phyloP scores from a whole-genome alignment of 2,113 vertebrate genomes.

The Barnardius zonarius region DNA sequence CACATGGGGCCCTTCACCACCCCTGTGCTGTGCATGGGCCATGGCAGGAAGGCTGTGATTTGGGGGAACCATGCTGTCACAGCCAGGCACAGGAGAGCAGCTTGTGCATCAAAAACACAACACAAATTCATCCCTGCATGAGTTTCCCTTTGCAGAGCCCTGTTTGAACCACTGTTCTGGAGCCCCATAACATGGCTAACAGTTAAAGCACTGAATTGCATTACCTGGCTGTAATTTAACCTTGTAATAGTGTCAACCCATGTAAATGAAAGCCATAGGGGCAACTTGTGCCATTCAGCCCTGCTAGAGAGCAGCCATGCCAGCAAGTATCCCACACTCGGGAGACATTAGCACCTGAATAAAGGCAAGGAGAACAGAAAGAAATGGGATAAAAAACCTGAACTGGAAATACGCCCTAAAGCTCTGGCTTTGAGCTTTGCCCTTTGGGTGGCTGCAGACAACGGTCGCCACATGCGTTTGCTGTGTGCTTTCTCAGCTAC shows the following conservation, averaged over 20 bases:
- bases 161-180: not conserved
- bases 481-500: not conserved
- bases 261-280: not conserved
- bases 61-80: not conserved
- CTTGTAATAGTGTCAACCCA: not conserved
- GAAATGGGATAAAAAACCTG: not conserved
- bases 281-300: not conserved
- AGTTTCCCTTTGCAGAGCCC: not conserved
- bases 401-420: not conserved
- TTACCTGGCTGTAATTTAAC: not conserved
- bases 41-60: fast-evolving
- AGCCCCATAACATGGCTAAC: not conserved
- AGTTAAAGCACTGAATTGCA: not conserved
- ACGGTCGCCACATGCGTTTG: not conserved
- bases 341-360: not conserved
- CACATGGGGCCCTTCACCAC: fast-evolving
- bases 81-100: not conserved
- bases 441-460: not conserved
- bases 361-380: not conserved
- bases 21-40: not conserved
- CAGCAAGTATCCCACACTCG: not conserved
- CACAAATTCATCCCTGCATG: not conserved
- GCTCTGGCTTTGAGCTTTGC: not conserved
- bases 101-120: not conserved
- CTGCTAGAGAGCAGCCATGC: fast-evolving